These are phyloP conservation scores for Drosophila paramelanica DNA, from an alignment of 2,888 invertebrate species.

Conservation along the genomic window DNA sequence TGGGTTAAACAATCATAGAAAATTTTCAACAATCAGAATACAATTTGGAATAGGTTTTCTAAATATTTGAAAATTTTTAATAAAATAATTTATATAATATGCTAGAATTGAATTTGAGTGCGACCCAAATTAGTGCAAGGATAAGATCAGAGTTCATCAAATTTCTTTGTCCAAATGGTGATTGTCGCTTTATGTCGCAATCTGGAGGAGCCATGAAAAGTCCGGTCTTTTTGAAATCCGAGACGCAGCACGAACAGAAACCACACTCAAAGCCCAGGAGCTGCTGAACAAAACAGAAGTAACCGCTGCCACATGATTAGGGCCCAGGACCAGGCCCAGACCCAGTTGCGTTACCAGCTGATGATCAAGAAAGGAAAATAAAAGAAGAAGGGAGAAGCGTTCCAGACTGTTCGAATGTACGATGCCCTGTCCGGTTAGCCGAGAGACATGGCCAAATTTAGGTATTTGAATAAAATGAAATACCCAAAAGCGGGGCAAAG, in stretches of 20 bases:
- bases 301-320: constrained; percentile 36
- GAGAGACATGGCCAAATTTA: neutral
- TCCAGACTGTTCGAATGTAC: constrained; percentile 15
- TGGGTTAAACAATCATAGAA: no score
- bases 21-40: no score
- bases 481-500: no score
- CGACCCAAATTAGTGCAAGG: constrained; percentile 12
- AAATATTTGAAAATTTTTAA: no score
- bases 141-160: constrained; percentile 23
- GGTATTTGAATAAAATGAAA: constrained; percentile 5
- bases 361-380: neutral
- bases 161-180: constrained; percentile 26
- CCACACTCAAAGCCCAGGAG: constrained; percentile 54
- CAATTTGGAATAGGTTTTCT: no score
- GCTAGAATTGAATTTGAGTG: no score
- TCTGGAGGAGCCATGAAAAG: constrained; percentile 42
- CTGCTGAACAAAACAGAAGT: constrained; percentile 20
- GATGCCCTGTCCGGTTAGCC: constrained; percentile 24
- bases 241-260: constrained; percentile 58
- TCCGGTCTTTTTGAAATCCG: constrained; percentile 56
- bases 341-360: constrained; percentile 29
- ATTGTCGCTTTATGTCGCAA: constrained; percentile 61
- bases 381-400: neutral
- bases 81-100: no score
- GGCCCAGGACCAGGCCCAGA: constrained; percentile 20